Evolutionary conservation across 2,113 vertebrate genomes (phyloP), one percentile per base, ranked within the genome.

Genomic region (Aleadryas rufinucha): DNA sequence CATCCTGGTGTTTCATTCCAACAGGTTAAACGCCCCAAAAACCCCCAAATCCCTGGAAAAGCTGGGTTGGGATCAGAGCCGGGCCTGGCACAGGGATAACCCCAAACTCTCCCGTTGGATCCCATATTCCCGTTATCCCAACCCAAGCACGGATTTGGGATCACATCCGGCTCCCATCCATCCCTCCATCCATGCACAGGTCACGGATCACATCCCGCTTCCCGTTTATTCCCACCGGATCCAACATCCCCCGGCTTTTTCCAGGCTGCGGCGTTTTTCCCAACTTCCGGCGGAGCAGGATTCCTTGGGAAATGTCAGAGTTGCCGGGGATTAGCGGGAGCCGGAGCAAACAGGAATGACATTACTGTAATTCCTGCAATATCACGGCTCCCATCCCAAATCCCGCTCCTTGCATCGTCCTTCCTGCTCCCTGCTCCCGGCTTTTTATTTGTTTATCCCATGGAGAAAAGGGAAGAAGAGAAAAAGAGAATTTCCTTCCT

Each of bases 241-340:
- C 71, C 41, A 7, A 35, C 1, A 88, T 68, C 64, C 59, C 39
- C 64, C 64, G 18, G 84, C 92, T 97, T 91, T 92, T 93, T 96
- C 92, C 83, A 89, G 91, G 91, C 71, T 84, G 91, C 96, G 89
- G 97, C 82, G 26, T 97, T 97, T 97, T 93, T 69, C 63, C 8
- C 37, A 96, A 97, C 71, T 97, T 94, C 89, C 78, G 3, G 2
- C 17, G 17, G 71, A 15, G 44, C 37, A 59, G 97, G 94, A 97
- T 97, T 98, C 96, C 97, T 97, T 96, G 90, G 96, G 97, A 98
- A 97, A 97, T 97, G 97, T 98, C 97, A 98, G 96, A 93, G 96
- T 96, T 97, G 97, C 94, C 94, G 95, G 84, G 60, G 91, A 97
- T 97, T 97, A 92, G 95, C 75, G 10, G 49, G 87, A 97, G 90